A percentile compares a stretch with the other conserved stretches of the same genome.
Evolutionary conservation across 2,113 vertebrate species (phyloP).

Genomic region (Poecilia latipinna): DNA sequence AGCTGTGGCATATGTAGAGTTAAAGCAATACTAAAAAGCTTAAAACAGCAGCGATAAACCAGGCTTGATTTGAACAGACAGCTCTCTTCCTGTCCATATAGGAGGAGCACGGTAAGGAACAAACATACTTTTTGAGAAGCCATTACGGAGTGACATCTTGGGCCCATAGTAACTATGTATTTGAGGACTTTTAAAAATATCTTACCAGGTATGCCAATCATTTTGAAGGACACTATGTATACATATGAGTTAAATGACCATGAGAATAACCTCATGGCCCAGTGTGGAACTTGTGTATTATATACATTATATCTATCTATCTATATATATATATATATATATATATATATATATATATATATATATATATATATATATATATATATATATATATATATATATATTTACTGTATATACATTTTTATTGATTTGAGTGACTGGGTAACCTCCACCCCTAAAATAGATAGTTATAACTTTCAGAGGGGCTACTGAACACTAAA

Average conservation of each 20-base stretch:
- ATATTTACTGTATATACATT: not conserved
- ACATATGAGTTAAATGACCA: constrained; percentile 21
- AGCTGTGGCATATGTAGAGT: not conserved
- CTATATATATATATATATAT: constrained; percentile 32
- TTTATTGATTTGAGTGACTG: constrained; percentile 56
- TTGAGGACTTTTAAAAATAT: not conserved
- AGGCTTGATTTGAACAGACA: not conserved
- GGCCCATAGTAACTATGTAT: not conserved
- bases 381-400: no score
- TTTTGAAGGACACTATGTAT: not conserved
- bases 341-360: not conserved
- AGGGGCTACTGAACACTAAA: constrained; percentile 40
- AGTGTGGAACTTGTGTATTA: constrained; percentile 36
- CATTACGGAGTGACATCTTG: not conserved
- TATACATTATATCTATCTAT: no score
- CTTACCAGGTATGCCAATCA: not conserved
- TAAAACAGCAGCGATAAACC: not conserved
- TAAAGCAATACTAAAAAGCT: not conserved
- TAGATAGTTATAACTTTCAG: constrained; percentile 73
- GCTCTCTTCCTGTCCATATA: not conserved
- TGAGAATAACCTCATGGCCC: constrained; percentile 40
- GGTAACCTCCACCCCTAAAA: constrained; percentile 49
- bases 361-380: constrained; percentile 32
- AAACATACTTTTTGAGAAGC: not conserved
- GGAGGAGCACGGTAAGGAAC: no score